Evolutionary conservation across 2,888 invertebrate species (phyloP), one percentile per base, ranked within the genome.

Genomic region (Metalampra italica): DNA sequence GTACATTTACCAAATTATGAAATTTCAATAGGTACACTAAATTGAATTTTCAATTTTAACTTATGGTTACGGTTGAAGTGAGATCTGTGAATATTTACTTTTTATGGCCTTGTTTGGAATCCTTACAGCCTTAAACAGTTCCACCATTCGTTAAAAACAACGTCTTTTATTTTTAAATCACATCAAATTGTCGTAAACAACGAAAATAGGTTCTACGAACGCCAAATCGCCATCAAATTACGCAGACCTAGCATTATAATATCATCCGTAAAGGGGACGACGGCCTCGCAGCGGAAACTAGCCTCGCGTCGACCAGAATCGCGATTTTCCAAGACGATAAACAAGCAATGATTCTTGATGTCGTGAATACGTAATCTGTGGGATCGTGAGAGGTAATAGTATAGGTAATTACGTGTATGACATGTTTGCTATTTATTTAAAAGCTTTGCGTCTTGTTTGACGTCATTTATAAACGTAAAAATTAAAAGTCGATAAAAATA

Each of bases 271-370:
- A 54, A 52, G 55, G 52, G 63, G 60, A 63, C 65, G 62, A 60
- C 60, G 59, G 58, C 62, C 60, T 56, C 57, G 38, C 30, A 39
- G 44, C 57, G 62, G 57, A 60, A 66, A 62, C 56, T 64, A 64
- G 58, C 59, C 56, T 52, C 56, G 50, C 51, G 44, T 53, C 55
- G 52, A 58, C 50, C 59, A 54, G 55, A 60, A 61, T 63, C 52
- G 59, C 59, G 61, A 63, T 64, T 61, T 59, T 60, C 54, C 55
- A 58, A 57, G 57, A 57, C 60, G 56, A 60, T 62, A 57, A 61
- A 62, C 61, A 63, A 59, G 60, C 60, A 65, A 55, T 52, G 56
- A 66, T 62, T 60, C 57, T 55, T 51, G 55, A 56, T 59, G 53
- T 49, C 50, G 51, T 47, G 49, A 53, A 56, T 65, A 64, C 67